phyloP scores from a whole-genome alignment of 2,888 invertebrate genomes.

The Acheta domesticus region DNA sequence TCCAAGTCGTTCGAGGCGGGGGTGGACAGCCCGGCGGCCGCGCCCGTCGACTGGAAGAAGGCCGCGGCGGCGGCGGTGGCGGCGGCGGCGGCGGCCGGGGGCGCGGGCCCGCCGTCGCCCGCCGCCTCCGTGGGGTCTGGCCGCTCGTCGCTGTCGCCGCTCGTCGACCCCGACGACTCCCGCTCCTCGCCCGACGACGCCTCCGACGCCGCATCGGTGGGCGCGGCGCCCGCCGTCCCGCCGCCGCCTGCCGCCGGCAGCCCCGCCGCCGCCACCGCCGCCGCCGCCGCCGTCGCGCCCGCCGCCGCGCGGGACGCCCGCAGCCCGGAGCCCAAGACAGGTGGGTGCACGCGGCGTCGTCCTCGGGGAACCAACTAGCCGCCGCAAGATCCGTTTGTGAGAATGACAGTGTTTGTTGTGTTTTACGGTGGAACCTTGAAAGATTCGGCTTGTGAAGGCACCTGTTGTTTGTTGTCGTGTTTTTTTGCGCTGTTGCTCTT shows the following conservation, averaged over 20 bases:
- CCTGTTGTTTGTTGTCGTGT: too few relatives aligned
- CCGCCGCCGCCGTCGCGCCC: constrained; percentile 22
- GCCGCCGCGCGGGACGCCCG: not conserved
- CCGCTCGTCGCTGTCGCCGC: constrained; percentile 43
- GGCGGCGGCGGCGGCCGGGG: constrained; percentile 23
- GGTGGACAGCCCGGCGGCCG: constrained; percentile 4
- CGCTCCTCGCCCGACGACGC: constrained; percentile 43
- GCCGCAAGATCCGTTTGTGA: too few relatives aligned
- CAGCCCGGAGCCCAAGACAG: constrained; percentile 18
- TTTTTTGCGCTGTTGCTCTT: too few relatives aligned
- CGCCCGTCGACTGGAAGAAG: constrained; percentile 19
- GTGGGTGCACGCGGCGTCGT: too few relatives aligned
- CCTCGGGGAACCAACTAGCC: too few relatives aligned
- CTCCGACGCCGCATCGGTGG: constrained; percentile 28
- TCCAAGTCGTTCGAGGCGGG: constrained; percentile 72
- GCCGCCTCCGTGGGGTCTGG: constrained; percentile 24
- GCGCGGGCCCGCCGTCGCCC: constrained; percentile 24
- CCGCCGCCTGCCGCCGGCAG: constrained; percentile 20
- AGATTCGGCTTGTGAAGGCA: too few relatives aligned
- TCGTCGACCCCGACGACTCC: constrained; percentile 46
- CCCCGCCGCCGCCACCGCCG: not conserved
- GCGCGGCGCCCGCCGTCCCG: constrained; percentile 25
- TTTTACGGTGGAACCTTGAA: too few relatives aligned
- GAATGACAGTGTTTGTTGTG: too few relatives aligned
- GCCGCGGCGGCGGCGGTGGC: not conserved